Evolutionary conservation across 1,140 invertebrate species (phyloP), one percentile per base, ranked within the genome.

Genomic region (Drosophila prosaltans): DNA sequence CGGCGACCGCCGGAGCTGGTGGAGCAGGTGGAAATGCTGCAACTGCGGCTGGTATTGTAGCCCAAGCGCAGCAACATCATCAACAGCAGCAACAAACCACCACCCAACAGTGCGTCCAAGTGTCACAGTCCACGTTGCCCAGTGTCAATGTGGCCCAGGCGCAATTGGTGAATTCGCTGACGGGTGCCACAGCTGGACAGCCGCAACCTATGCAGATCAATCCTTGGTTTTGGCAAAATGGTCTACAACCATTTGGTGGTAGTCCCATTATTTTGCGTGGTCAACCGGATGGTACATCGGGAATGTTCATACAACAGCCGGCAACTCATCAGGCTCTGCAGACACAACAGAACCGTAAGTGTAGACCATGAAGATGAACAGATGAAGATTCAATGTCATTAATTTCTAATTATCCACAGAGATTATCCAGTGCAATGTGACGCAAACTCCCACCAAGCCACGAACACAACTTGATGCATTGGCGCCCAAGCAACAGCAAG

Each of bases 301-400:
- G 94, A 58, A 97, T 98, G 96, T 97, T 97, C 78, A 97, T 98
- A 76, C 97, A 97, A 85, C 97, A 97, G 89, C 96, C 95, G 88
- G 95, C 96, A 0, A 72, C 92, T 57, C 92, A 92, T 59, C 84
- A 88, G 62, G 88, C 88, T 24, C 65, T 91, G 16, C 92, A 93
- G 32, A 75, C 86, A n/a, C 90, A 91, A 41, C 90, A 86, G 58
- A 91, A 92, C 72, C 91, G 92, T 92, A 88, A 91, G 91, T 81
- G 6, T 16, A 16, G 16, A 16, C 16, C 16, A 16, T 16, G 16
- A 16, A 16, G 16, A 0, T 16, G 16, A 16, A 16, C 16, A 16
- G 16, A 16, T 16, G 16, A 16, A 16, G 16, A 16, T 16, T 16
- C 16, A 16, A 16, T 16, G 16, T 16, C 16, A 16, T 16, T 16